Evolutionary conservation across 2,888 invertebrate genomes (phyloP).

Genomic region (Brachypalpus laphriformis): DNA sequence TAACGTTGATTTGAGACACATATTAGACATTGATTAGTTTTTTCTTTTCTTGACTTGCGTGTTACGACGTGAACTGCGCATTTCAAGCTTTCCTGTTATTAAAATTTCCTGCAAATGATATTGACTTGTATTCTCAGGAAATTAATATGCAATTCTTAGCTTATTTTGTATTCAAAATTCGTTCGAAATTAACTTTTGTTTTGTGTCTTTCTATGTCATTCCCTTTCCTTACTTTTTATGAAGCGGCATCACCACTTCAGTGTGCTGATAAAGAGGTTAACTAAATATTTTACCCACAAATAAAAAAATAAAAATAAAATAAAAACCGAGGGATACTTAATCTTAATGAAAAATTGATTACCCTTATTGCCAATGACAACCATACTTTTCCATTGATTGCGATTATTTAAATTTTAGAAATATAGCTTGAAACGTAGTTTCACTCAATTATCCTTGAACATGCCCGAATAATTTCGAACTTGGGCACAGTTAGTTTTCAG

Average conservation of each 20-base stretch:
- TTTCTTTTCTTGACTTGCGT: too few species aligned
- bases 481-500: slow-evolving; percentile 49
- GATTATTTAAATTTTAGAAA: slow-evolving; percentile 1
- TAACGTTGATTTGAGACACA: too few species aligned
- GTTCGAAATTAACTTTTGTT: background rate
- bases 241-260: too few species aligned
- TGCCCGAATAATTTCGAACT: slow-evolving; percentile 61
- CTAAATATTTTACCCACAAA: background rate
- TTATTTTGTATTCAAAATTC: background rate
- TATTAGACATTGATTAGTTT: too few species aligned
- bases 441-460: slow-evolving; percentile 67
- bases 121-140: background rate
- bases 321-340: background rate
- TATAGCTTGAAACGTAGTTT: slow-evolving; percentile 1
- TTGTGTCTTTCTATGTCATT: background rate
- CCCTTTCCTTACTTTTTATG: background rate
- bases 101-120: too few species aligned
- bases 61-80: too few species aligned
- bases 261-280: too few species aligned
- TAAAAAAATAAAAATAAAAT: background rate
- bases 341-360: background rate
- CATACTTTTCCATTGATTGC: background rate
- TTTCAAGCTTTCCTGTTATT: too few species aligned
- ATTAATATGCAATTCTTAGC: background rate
- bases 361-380: background rate